Conservation (phyloP, 2,113 vertebrate genomes). For the Plecotus auritus region DNA sequence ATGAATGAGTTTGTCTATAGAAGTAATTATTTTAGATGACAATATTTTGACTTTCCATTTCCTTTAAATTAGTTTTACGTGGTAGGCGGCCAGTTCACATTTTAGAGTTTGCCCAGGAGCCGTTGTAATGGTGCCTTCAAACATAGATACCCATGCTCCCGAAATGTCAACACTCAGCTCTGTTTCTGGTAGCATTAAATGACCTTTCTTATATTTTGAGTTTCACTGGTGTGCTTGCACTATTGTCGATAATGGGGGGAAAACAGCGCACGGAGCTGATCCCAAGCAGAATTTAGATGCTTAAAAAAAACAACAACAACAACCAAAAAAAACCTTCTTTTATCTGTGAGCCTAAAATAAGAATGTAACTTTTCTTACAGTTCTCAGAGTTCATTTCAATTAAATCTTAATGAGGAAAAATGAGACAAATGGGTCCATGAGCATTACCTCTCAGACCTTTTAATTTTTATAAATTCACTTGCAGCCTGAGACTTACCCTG, state of each 20-base stretch:
- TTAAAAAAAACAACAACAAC: slow-evolving; percentile 27
- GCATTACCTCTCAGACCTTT: slow-evolving; percentile 64
- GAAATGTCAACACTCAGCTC: background rate
- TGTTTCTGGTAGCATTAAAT: background rate
- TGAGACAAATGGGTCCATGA: slow-evolving; percentile 65
- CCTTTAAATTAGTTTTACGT: slow-evolving; percentile 61
- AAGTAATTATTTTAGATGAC: slow-evolving; percentile 59
- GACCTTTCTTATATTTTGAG: background rate
- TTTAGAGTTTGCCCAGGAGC: slow-evolving; percentile 33
- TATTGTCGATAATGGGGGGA: background rate
- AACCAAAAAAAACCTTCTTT: slow-evolving; percentile 34
- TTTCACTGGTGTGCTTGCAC: background rate
- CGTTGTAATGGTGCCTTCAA: slow-evolving; percentile 58
- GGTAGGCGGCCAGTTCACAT: slow-evolving; percentile 52
- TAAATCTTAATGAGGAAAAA: slow-evolving; percentile 73
- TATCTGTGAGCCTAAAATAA: slow-evolving; percentile 49
- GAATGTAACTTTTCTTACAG: slow-evolving; percentile 62
- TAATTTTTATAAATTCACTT: slow-evolving; percentile 73
- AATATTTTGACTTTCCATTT: slow-evolving; percentile 67
- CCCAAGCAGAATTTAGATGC: background rate
- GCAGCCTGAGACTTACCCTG: slow-evolving; percentile 29
- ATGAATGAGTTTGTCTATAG: slow-evolving; percentile 33
- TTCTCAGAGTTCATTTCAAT: slow-evolving; percentile 69
- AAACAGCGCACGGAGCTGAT: background rate
- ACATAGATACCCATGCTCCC: background rate